Base-by-base conservation (phyloP, 2,797 vertebrate species). In the Synanceia verrucosa region DNA sequence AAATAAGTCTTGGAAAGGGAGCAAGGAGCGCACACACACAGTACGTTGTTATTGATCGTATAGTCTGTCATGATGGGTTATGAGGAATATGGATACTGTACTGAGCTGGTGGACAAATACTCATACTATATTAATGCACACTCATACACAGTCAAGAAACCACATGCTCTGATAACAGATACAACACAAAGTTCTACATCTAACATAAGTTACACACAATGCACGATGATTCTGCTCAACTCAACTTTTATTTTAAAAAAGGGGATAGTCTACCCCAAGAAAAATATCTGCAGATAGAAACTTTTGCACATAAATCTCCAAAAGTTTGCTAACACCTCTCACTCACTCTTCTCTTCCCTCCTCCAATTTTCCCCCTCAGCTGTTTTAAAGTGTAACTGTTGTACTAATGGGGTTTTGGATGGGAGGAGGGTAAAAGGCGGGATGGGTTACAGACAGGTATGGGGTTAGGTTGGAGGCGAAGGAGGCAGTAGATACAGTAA, bases 381-480 rank as follows among this genome's bases (percentile, higher is more conserved):
- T 70, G 36, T 70, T 33, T 65, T 61, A 57, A 23, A 50, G 31
- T 59, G 29, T 83, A 83, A 79, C 61, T 47, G 78, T 84, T 86
- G 73, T 21, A 51, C 46, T 83, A 79, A 79, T 74, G 72, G 64
- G 13, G 41, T 64, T 69, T 64, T 50, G 39, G 70, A 48, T 66
- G 37, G 58, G 62, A 41, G 26, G 19, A 36, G 58, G 28, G 44
- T 16, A n/a, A 26, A 62, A 46, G 28, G 33, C 11, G n/a, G 3
- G 19, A 47, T 9, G 3, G 52, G 50, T 43, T 44, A 43, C 24
- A 29, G 69, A 84, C 58, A 44, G 51, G 67, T 82, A 43, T 24
- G 21, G 37, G 70, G 71, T 72, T 41, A 65, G 64, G 44, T 56
- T 28, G 57, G 52, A 76, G 70, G 51, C 46, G 67, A 67, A 62